phyloP scores from a whole-genome alignment of 2,888 invertebrate genomes.

The Stenodera caucasica region DNA sequence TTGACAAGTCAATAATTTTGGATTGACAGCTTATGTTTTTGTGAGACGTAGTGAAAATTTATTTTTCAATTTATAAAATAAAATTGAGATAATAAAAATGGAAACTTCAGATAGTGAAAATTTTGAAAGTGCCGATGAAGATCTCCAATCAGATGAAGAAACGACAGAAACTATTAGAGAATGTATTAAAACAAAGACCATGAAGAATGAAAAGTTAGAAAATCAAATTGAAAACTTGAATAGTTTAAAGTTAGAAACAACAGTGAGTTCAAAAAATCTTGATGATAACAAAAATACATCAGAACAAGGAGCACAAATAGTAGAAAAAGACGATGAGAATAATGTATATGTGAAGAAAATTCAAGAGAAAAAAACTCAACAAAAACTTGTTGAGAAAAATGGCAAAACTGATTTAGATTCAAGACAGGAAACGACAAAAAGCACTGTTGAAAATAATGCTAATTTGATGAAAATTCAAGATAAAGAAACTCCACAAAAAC shows the following conservation, averaged over 20 bases:
- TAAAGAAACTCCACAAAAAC: neutral
- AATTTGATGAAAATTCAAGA: neutral
- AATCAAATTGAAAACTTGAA: conserved; percentile 5
- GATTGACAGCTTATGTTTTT: neutral
- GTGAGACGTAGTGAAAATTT: neutral
- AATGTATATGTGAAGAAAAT: conserved; percentile 16
- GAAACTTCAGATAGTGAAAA: conserved; percentile 74
- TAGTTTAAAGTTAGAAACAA: conserved; percentile 5
- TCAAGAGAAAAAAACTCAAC: neutral
- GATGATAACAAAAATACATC: conserved; percentile 18
- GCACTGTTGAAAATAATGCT: neutral
- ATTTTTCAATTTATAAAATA: neutral
- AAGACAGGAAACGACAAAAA: neutral
- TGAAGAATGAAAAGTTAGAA: neutral
- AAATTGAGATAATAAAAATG: conserved; percentile 55
- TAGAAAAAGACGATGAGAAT: conserved; percentile 19
- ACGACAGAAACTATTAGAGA: conserved; percentile 13
- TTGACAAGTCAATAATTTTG: neutral
- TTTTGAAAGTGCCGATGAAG: conserved; percentile 79
- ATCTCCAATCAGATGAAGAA: conserved; percentile 59
- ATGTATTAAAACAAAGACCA: conserved; percentile 3
- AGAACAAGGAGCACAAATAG: neutral
- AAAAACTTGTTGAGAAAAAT: too few relatives aligned
- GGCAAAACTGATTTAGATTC: too few relatives aligned
- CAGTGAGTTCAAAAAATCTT: conserved; percentile 1